Base-by-base conservation (phyloP, 2,888 invertebrate species). In the Gortyna flavago region DNA sequence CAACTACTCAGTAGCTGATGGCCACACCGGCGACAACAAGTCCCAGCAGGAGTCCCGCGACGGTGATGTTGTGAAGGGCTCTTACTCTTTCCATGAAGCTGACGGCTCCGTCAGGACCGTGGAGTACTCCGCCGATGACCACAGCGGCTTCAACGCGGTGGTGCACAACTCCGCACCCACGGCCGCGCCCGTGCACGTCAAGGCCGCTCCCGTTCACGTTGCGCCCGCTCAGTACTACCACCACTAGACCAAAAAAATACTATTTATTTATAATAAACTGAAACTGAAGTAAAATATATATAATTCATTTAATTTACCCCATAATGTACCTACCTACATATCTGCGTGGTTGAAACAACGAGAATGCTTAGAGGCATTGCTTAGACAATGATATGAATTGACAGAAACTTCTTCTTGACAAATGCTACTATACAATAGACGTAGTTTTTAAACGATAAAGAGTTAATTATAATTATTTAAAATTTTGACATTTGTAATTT, bases 11-110 rank as follows among this genome's bases (percentile, higher is more conserved):
- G 97, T 97, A 2, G 95, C 96, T 84, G 97, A 97, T 90, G 93
- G 95, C 38, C 97, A 97, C 92, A 97, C 97, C 90, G 97, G 97
- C 67, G 97, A 97, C 94, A 95, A 96, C 93, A 97, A 97, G 93
- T 94, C 95, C 80, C 97, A 97, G 91, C 96, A 97, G 83, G 97
- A 97, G 90, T 88, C 90, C 80, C 95, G 96, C 84, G 97, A 97
- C 87, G 97, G 97, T 65, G 97, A 97, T 87, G 96, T 94, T 2
- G 97, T 97, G 83, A 96, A 96, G 90, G 97, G 97, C 87, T 94
- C 95, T 21, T 97, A 97, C 95, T 96, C 97, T 29, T 92, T 97
- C 88, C 95, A 96, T 83, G 97, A 97, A 89, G 96, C 97, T 68
- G 97, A 97, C 89, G 97, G 97, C 89, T 97, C 97, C 92, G 90